phyloP scores from a whole-genome alignment of 2,113 vertebrate species.

The Camarhynchus parvulus region DNA sequence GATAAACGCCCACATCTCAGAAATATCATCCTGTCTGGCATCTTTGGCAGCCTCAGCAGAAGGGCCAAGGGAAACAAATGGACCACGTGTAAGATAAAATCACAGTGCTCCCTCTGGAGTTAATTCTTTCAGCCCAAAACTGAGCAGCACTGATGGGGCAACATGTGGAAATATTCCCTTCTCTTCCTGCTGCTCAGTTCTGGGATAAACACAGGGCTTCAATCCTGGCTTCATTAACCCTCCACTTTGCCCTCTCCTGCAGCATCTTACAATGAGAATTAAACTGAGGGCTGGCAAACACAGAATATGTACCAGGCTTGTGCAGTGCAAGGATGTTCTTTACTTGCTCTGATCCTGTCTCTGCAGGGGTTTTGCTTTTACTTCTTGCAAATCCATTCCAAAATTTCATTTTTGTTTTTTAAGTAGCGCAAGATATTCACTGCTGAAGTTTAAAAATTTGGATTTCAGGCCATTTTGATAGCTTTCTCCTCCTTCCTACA shows the following conservation, averaged over 20 bases:
- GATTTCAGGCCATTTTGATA: background rate
- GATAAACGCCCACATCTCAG: background rate
- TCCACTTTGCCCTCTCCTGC: background rate
- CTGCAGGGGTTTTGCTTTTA: background rate
- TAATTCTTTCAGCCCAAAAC: background rate
- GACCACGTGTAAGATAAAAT: background rate
- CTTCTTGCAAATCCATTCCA: background rate
- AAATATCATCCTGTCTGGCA: background rate
- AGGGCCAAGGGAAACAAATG: background rate
- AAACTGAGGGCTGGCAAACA: background rate
- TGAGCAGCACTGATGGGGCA: background rate
- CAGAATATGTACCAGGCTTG: too few species aligned
- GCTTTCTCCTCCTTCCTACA: background rate
- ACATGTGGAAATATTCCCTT: background rate
- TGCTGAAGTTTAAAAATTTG: background rate
- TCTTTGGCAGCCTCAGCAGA: slow-evolving; percentile 14
- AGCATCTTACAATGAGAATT: background rate
- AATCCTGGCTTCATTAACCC: background rate
- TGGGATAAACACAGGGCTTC: background rate
- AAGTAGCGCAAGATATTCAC: background rate
- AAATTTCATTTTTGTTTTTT: background rate
- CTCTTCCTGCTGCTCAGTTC: background rate
- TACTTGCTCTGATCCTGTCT: background rate
- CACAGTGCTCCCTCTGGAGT: background rate
- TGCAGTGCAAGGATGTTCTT: background rate